Conservation (phyloP, 92 coral and sea anemone genomes). For the Heteractis magnifica region DNA sequence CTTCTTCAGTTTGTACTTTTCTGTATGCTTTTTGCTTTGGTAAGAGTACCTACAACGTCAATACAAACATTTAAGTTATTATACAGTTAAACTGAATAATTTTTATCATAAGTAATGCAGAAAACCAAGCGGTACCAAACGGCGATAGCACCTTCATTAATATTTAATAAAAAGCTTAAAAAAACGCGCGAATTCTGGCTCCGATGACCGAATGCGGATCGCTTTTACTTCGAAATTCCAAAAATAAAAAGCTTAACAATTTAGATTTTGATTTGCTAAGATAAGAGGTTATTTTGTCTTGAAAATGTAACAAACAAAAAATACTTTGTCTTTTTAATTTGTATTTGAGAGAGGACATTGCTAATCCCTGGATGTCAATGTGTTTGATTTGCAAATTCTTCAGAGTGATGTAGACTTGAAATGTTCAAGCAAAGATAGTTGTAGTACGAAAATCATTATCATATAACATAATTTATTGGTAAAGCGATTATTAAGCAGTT, state of each 20-base stretch:
- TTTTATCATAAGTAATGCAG: background rate
- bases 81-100: background rate
- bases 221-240: background rate
- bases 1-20: background rate
- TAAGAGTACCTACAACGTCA: background rate
- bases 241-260: background rate
- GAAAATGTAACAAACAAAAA: background rate
- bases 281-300: background rate
- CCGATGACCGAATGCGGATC: background rate
- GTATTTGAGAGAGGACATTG: background rate
- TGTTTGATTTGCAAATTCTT: slow-evolving; percentile 23
- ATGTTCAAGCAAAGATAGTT: no score
- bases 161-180: background rate
- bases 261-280: background rate
- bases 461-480: background rate
- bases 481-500: background rate
- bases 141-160: slow-evolving; percentile 4
- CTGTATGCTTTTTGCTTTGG: slow-evolving; percentile 8
- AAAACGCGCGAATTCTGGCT: slow-evolving; percentile 7
- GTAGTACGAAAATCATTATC: background rate
- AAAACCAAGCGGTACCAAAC: background rate
- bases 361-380: slow-evolving; percentile 13
- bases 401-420: background rate
- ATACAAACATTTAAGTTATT: background rate
- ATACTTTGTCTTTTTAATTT: background rate